phyloP scores from a whole-genome alignment of 2,113 vertebrate species.

The Nesogale talazaci region DNA sequence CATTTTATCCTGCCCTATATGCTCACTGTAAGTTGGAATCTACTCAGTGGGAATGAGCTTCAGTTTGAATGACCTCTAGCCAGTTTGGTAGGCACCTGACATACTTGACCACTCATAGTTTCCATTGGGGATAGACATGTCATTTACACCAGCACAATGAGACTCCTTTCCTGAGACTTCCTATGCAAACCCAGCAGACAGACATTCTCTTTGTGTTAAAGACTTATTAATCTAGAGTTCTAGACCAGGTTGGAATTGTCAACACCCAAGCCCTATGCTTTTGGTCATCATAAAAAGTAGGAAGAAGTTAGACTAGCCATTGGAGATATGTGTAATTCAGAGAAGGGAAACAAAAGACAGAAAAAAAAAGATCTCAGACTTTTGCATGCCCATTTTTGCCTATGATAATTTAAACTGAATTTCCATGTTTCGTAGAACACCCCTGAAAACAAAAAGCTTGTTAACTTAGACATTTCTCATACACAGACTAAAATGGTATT shows the following conservation, averaged over 20 bases:
- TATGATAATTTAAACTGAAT: background rate
- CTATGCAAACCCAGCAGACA: background rate
- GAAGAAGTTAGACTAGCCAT: background rate
- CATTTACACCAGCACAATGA: background rate
- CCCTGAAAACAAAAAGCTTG: background rate
- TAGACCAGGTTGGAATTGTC: background rate
- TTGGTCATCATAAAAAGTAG: background rate
- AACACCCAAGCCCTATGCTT: background rate
- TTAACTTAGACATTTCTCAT: background rate
- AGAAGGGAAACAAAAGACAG: background rate
- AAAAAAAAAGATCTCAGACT: background rate
- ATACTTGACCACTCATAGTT: background rate
- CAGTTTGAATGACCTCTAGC: no score
- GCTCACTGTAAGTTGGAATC: no score
- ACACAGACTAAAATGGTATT: background rate
- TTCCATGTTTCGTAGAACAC: constrained; percentile 1
- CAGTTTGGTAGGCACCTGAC: background rate
- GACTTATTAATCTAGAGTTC: background rate
- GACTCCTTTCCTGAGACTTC: constrained; percentile 31
- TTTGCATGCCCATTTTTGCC: background rate
- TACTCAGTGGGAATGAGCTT: no score
- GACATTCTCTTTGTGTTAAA: background rate
- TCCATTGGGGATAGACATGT: background rate
- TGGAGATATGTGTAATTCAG: background rate
- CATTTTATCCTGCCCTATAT: no score